Evolutionary conservation across 2,113 vertebrate species (phyloP), one percentile per base, ranked within the genome.

Genomic region (Gymnobelideus leadbeateri): DNA sequence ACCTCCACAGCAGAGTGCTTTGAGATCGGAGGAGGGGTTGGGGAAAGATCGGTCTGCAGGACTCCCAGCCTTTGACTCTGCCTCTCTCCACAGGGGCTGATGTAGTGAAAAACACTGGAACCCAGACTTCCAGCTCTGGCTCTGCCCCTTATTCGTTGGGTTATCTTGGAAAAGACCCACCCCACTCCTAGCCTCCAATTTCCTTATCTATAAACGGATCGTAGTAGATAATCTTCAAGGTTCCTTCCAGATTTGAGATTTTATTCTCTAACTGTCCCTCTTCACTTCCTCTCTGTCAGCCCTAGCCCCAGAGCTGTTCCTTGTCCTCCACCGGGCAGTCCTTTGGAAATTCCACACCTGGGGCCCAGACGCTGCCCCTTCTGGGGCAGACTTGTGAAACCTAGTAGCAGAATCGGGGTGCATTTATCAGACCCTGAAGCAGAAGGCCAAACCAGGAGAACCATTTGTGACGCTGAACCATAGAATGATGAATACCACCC

Each of bases 11-110:
- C 0, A 4, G 31, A 8, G 24, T 53, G 61, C 61, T 68, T 37
- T 68, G 28, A n/a, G 14, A n/a, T 68, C 61, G 16, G 14, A 37
- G 31, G 14, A 37, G 68, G 14, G 37, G 37, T n/a, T 3, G 68
- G 68, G 37, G 25, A 31, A 16, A 16, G 37, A 14, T 55, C 3
- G 10, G 52, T 47, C 43, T 49, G 0, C 0, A 49, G 0, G 3
- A n/a, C 23, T 52, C 37, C 1, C 14, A 16, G 31, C 28, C 61
- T n/a, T n/a, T n/a, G 11, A 16, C 31, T 37, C 61, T 11, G 11
- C 28, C 61, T n/a, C 61, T 4, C 61, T 37, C 31, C 12, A 31
- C 37, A n/a, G 37, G 21, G 68, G 12, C 5, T 1, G 61, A 77
- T 57, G 55, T 28, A 28, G 55, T 26, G 25, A 26, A n/a, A n/a